Base-by-base conservation (phyloP, 2,797 vertebrate genomes). In the Zalophus californianus region DNA sequence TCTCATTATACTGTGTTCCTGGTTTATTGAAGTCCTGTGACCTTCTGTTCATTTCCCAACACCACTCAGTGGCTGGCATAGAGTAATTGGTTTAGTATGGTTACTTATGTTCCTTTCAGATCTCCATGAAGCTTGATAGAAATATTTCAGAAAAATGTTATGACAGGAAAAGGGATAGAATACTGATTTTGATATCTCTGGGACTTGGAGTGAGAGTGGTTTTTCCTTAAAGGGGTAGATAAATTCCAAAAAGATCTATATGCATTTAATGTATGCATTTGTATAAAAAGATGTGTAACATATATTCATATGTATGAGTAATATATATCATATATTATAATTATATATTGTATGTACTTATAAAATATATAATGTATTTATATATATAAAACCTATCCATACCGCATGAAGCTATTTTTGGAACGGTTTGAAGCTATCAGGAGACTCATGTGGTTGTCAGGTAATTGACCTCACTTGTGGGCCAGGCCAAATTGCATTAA, bases 401-500 rank as follows among this genome's bases (percentile, higher is more conserved):
- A 41, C 41, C 9, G 50, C 50, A 41, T 68, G 41, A 95, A 86
- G 50, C 75, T 86, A 7, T 38, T 95, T 94, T 77, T 73, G 29
- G 32, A 91, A 91, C 54, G 82, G 41, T 60, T 62, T 32, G 68
- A 96, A 91, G 11, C 38, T 90, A 41, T 73, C 87, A 80, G 73
- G 91, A 94, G 75, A n/a, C 68, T 79, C 79, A 13, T 75, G 44
- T 84, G 91, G 95, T 70, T 79, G 38, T 58, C 68, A 16, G 29
- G 58, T 86, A 97, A 96, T 84, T 96, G 86, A 54, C 70, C 91
- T 85, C 79, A 91, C 64, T 90, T 92, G 27, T 52, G 58, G 60
- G 52, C 2, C 82, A 85, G 29, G 50, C 48, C 38, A 68, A 92
- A 95, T 78, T 91, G 56, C 86, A 18, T 93, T 91, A 97, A 86